Conservation (phyloP, 2,888 invertebrate species). For the Mimachlamys varia region DNA sequence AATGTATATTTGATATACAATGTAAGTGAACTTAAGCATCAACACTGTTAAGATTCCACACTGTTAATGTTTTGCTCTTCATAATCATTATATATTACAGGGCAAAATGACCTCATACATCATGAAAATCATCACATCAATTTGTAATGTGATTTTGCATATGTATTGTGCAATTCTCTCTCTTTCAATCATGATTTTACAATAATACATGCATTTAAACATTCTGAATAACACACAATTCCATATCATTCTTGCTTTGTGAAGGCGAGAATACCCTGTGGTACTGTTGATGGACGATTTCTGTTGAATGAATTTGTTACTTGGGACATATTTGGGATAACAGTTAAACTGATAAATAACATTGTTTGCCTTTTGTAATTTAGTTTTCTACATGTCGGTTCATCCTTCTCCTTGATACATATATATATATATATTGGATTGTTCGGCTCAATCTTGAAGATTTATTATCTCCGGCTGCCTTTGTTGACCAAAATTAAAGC, state of each 20-base stretch:
- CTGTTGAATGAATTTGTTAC: not conserved
- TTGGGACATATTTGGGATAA: not conserved
- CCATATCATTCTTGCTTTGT: conserved; percentile 10
- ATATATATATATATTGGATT: not conserved
- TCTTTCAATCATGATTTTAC: not conserved
- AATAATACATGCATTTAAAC: not conserved
- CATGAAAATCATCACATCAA: not conserved
- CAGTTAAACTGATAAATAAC: not conserved
- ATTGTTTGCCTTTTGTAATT: too few species aligned
- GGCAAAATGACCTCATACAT: not conserved
- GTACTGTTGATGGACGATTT: conserved; percentile 13
- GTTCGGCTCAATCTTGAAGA: not conserved
- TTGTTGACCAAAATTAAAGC: not conserved
- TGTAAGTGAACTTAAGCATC: too few species aligned
- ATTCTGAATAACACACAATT: not conserved
- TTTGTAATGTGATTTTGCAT: not conserved
- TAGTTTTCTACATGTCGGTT: too few species aligned
- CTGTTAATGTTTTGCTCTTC: not conserved
- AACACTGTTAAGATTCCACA: conserved; percentile 16
- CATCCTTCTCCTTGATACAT: too few species aligned
- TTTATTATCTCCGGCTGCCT: not conserved
- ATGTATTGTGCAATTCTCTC: not conserved
- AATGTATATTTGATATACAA: too few species aligned
- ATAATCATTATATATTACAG: not conserved
- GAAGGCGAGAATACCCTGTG: not conserved